Evolutionary conservation across 2,888 invertebrate species (phyloP), one percentile per base, ranked within the genome.

Genomic region (Poecilobothrus nobilitatus): DNA sequence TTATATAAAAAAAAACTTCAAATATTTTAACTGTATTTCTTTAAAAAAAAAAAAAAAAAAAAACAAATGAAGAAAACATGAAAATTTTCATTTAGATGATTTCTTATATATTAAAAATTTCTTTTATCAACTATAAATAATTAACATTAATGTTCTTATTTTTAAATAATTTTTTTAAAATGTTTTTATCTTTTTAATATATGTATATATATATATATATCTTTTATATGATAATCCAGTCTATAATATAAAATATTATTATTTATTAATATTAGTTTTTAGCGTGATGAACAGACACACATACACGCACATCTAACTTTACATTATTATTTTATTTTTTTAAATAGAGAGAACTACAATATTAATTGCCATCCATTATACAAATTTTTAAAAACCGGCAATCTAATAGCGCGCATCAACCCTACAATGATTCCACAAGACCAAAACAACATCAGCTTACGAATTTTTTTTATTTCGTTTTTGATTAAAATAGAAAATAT

Each of bases 361-460:
- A 27, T 27, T 27, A 53, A 53, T 53, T 53, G 12, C 18, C 53
- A 2, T 18, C 18, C 18, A 53, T 53, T 37, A 37, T 37, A 10
- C 9, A 7, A 37, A 8, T 37, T 37, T 37, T 8, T 37, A 37
- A 8, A 3, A n/a, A 53, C n/a, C 7, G 53, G 18, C 53, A 53
- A 53, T 18, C 6, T 3, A 53, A 53, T 18, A n/a, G 53, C 6
- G 53, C 53, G 53, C 18, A 18, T 53, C 53, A 53, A 12, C 15
- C n/a, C 12, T 12, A 37, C 27, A 27, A 4, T 27, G 5, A 5
- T 27, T 41, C 41, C 41, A 53, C 15, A n/a, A 15, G 53, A 37
- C 37, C 53, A 53, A 53, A 53, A 53, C 53, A 53, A 53, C 53
- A 53, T 18, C 53, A 53, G 53, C 53, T 44, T n/a, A 53, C 53